Percentiles rank a stretch among this genome's conserved stretches.
Evolutionary conservation across 1,140 invertebrate species (phyloP).

Genomic region (Apis mellifera): DNA sequence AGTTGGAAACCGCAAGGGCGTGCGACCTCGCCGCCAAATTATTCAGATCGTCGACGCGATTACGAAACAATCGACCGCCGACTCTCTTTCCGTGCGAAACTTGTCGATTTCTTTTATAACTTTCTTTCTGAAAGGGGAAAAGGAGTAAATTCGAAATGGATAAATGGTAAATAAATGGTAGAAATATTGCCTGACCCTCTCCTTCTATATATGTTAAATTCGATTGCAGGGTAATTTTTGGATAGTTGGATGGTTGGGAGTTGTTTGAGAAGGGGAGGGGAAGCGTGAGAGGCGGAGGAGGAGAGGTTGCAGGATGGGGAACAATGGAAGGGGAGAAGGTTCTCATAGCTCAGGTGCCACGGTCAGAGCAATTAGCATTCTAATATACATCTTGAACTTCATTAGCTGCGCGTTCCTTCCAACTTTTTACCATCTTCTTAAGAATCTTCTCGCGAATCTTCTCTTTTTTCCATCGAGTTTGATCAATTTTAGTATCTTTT

Average conservation of each 20-base stretch:
- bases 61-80: constrained; percentile 53
- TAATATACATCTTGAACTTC: constrained; percentile 48
- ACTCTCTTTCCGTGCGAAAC: constrained; percentile 60
- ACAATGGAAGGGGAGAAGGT: constrained; percentile 52
- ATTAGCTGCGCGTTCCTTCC: constrained; percentile 19
- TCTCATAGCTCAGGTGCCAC: constrained; percentile 43
- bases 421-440: neutral
- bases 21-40: constrained; percentile 49
- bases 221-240: too few relatives aligned
- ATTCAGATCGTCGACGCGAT: constrained; percentile 51
- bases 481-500: too few relatives aligned
- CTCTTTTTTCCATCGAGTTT: too few relatives aligned
- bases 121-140: neutral
- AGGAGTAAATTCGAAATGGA: neutral
- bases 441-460: too few relatives aligned
- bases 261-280: too few relatives aligned
- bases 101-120: constrained; percentile 57
- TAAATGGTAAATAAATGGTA: too few relatives aligned
- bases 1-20: constrained; percentile 20
- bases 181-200: neutral
- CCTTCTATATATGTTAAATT: too few relatives aligned
- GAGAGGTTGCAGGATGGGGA: too few relatives aligned
- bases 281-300: too few relatives aligned
- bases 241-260: too few relatives aligned
- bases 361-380: constrained; percentile 49